A percentile compares a stretch with the other conserved stretches of the same genome.
These are phyloP conservation scores for Dreissena rostriformis DNA, from an alignment of 1,140 invertebrate genomes.

Conservation along the genomic window DNA sequence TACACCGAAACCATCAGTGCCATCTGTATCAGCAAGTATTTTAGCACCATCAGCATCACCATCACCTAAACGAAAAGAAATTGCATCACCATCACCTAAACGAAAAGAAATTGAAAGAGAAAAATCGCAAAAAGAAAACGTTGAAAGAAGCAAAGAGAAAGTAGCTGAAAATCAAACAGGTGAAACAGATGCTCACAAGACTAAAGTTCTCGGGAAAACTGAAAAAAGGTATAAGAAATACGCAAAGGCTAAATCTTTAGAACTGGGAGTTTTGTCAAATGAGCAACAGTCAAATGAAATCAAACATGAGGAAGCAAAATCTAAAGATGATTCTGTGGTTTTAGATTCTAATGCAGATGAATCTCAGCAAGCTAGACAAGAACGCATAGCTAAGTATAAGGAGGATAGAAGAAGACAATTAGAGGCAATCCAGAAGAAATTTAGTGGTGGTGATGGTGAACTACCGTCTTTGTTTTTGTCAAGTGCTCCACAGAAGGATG, in stretches of 20 bases:
- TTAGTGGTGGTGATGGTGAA: slow-evolving; percentile 45
- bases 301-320: neutral
- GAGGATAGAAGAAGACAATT: slow-evolving; percentile 64
- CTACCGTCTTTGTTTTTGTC: slow-evolving; percentile 59
- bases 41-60: slow-evolving; percentile 4
- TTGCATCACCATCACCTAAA: no score
- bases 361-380: slow-evolving; percentile 55
- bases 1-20: slow-evolving; percentile 10
- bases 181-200: neutral
- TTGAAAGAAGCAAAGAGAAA: neutral
- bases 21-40: neutral
- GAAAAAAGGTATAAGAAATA: slow-evolving; percentile 54
- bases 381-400: slow-evolving; percentile 64
- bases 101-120: slow-evolving; percentile 18
- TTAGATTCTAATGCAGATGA: slow-evolving; percentile 33
- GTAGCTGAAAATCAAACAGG: neutral
- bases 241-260: slow-evolving; percentile 52
- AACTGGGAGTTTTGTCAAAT: slow-evolving; percentile 43
- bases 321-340: slow-evolving; percentile 33
- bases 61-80: slow-evolving; percentile 13
- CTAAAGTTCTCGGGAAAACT: neutral
- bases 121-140: slow-evolving; percentile 23
- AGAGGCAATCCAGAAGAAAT: slow-evolving; percentile 54
- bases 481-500: neutral
- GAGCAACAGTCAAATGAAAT: neutral